These are phyloP conservation scores for Pedetes capensis DNA, from an alignment of 2,113 vertebrate species.

Conservation along the genomic window DNA sequence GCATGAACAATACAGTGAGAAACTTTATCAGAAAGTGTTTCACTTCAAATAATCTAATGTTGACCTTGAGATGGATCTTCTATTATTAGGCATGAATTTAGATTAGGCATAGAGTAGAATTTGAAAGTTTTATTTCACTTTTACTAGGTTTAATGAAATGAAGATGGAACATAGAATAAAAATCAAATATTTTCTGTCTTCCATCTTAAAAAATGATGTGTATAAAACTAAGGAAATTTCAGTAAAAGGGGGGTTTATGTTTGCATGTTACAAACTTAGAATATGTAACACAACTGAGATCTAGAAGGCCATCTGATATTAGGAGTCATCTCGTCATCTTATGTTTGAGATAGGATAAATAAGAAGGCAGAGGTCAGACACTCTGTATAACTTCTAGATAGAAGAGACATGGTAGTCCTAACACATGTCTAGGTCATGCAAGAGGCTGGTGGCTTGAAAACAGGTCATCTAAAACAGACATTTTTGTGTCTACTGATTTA, in stretches of 20 bases:
- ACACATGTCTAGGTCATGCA: not conserved
- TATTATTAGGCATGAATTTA: slow-evolving; percentile 37
- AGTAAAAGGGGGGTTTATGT: not conserved
- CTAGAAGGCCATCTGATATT: not conserved
- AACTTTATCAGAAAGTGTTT: not conserved
- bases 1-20: slow-evolving; percentile 3
- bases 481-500: too few relatives aligned
- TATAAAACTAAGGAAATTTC: not conserved
- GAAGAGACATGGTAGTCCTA: not conserved
- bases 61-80: slow-evolving; percentile 15
- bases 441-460: not conserved
- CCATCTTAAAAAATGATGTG: not conserved
- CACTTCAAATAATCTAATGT: slow-evolving; percentile 19
- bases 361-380: not conserved
- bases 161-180: not conserved
- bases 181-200: slow-evolving; percentile 21
- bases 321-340: not conserved
- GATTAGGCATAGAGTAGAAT: slow-evolving; percentile 27
- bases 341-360: not conserved
- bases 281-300: not conserved
- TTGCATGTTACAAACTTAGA: not conserved
- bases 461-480: not conserved
- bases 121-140: slow-evolving; percentile 4
- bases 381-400: not conserved
- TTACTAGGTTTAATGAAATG: not conserved